Percentiles rank a stretch among this genome's conserved stretches.
Conservation (phyloP, 1,140 invertebrate species). For the Macrostomum lignano region DNA sequence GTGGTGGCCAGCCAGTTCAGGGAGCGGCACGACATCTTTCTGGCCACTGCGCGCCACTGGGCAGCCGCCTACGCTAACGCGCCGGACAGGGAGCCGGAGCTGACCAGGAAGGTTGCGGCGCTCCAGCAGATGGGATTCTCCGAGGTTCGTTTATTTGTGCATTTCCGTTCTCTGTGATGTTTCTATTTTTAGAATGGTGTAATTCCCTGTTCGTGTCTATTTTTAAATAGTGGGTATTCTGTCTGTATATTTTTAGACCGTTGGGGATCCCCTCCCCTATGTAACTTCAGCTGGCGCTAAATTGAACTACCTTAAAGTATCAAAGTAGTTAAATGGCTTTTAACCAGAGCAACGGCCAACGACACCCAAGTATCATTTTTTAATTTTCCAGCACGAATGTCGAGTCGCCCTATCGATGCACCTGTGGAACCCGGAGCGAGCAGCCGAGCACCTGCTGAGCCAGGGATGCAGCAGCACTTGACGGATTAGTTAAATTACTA, state of each 20-base stretch:
- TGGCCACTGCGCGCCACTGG: conserved; percentile 69
- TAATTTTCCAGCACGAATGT: conserved; percentile 4
- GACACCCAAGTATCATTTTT: not conserved
- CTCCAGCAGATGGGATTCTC: conserved; percentile 2
- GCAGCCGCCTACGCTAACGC: conserved; percentile 57
- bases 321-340: not conserved
- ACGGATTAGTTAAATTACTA: too few relatives aligned
- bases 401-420: conserved; percentile 4
- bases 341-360: not conserved
- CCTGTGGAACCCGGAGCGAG: conserved; percentile 1
- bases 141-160: not conserved
- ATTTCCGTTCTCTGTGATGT: not conserved
- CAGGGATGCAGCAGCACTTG: too few relatives aligned
- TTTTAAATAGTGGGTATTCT: not conserved
- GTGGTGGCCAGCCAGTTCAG: conserved; percentile 89
- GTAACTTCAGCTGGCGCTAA: not conserved
- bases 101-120: not conserved
- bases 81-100: not conserved
- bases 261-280: not conserved
- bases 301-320: not conserved
- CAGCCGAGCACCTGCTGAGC: conserved; percentile 3
- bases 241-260: not conserved
- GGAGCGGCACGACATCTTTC: conserved; percentile 54
- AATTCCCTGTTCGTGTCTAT: not conserved
- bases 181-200: not conserved